Conservation (phyloP, 92 coral and sea anemone genomes). For the Siderastrea radians region DNA sequence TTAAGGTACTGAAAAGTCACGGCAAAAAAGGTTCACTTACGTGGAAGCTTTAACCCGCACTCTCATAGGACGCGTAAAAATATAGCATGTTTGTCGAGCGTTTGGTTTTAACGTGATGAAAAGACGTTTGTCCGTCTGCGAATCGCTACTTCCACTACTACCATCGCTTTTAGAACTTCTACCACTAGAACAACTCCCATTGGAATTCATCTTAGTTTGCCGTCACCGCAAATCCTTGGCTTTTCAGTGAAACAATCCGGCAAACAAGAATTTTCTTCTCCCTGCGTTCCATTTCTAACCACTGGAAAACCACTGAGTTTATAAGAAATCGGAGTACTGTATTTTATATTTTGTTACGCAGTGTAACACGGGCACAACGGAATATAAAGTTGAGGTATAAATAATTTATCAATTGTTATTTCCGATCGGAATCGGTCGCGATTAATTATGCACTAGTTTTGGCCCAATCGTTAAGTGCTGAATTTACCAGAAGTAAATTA, state of each 20-base stretch:
- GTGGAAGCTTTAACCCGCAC: constrained; percentile 31
- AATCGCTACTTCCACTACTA: constrained; percentile 20
- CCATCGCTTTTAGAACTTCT: constrained; percentile 14
- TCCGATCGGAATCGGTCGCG: constrained; percentile 1
- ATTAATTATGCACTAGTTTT: constrained; percentile 25
- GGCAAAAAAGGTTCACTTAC: constrained; percentile 13
- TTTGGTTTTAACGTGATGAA: constrained; percentile 51
- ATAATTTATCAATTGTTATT: constrained; percentile 27
- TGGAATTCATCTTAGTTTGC: constrained; percentile 20
- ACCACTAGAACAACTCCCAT: constrained; percentile 4
- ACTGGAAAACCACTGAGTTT: neutral
- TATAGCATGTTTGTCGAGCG: constrained; percentile 42
- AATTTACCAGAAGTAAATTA: constrained; percentile 4
- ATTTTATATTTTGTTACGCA: neutral
- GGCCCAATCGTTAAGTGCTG: constrained; percentile 6
- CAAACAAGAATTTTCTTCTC: neutral
- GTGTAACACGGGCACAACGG: neutral
- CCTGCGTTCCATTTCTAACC: neutral
- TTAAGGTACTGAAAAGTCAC: neutral
- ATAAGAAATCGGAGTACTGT: neutral
- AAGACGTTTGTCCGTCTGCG: constrained; percentile 31
- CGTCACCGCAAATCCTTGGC: neutral
- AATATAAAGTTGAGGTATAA: neutral
- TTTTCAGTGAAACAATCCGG: neutral
- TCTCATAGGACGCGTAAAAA: constrained; percentile 41